phyloP scores from a whole-genome alignment of 1,140 invertebrate genomes.

The Caerostris extrusa region DNA sequence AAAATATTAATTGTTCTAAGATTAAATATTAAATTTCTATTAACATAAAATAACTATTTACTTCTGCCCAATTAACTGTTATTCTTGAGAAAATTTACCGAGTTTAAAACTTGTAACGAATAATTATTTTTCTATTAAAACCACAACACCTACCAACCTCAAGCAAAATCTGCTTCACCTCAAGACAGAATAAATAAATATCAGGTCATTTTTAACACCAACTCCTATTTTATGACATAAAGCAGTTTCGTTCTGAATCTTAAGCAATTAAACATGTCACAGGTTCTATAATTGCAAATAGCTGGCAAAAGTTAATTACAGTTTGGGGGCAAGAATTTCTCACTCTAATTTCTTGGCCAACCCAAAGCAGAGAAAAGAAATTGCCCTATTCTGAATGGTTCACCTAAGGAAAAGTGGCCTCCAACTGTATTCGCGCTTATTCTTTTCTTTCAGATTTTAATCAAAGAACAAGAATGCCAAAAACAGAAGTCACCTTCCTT shows the following conservation, averaged over 20 bases:
- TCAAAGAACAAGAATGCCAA: neutral
- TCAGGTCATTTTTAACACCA: neutral
- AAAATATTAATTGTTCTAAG: too few relatives aligned
- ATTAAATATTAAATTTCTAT: too few relatives aligned
- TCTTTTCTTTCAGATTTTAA: neutral
- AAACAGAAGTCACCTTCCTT: neutral
- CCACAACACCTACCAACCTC: neutral
- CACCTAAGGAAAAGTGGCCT: slow-evolving; percentile 6
- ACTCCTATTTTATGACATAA: neutral
- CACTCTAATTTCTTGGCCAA: slow-evolving; percentile 30
- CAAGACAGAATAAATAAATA: neutral
- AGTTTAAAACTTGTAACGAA: too few relatives aligned
- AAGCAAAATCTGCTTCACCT: neutral
- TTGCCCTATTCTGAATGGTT: neutral
- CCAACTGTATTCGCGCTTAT: neutral
- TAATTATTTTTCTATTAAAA: too few relatives aligned
- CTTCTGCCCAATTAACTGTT: too few relatives aligned
- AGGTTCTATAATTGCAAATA: slow-evolving; percentile 51
- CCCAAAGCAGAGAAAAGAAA: neutral
- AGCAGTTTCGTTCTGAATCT: neutral
- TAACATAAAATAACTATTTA: too few relatives aligned
- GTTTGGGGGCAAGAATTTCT: slow-evolving; percentile 41
- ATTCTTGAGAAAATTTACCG: too few relatives aligned
- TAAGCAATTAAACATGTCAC: slow-evolving; percentile 26
- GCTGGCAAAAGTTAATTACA: slow-evolving; percentile 57